Percentiles rank a stretch among this genome's conserved stretches.
These are phyloP conservation scores for Brachionichthys hirsutus DNA, from an alignment of 2,113 vertebrate genomes.

Conservation along the genomic window DNA sequence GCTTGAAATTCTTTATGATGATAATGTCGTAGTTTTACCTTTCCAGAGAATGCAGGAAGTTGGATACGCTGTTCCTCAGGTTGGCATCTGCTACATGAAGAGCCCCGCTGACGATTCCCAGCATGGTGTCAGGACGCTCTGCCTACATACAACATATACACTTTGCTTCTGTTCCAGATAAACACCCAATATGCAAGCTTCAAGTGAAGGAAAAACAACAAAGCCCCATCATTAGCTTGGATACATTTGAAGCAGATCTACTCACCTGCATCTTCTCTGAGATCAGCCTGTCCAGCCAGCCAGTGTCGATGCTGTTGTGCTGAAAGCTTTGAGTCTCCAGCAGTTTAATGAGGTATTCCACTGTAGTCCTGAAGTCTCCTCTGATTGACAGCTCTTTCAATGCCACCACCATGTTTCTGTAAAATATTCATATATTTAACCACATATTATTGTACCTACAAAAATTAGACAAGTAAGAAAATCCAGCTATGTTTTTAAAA, in stretches of 20 bases:
- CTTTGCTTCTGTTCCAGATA: background rate
- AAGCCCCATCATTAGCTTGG: too few species aligned
- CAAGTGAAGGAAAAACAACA: background rate
- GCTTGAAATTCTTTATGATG: background rate
- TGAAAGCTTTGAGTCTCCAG: slow-evolving; percentile 98
- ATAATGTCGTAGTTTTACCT: slow-evolving; percentile 75
- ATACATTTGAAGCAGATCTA: background rate
- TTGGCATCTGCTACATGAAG: slow-evolving; percentile 95
- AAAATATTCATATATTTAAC: slow-evolving; percentile 2
- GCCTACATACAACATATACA: slow-evolving; percentile 78
- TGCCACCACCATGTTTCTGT: slow-evolving; percentile 97
- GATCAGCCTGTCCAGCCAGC: slow-evolving; percentile 96
- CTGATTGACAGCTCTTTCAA: slow-evolving; percentile 96
- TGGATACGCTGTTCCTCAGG: slow-evolving; percentile 93
- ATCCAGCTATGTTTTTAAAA: slow-evolving; percentile 4
- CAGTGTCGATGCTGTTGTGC: slow-evolving; percentile 94
- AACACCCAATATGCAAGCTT: background rate
- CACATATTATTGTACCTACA: background rate
- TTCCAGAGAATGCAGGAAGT: slow-evolving; percentile 96
- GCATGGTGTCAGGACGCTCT: slow-evolving; percentile 94
- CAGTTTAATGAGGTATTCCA: slow-evolving; percentile 96
- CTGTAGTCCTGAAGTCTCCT: slow-evolving; percentile 97
- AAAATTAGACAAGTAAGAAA: background rate
- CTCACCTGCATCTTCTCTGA: slow-evolving; percentile 97
- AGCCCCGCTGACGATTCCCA: slow-evolving; percentile 94